Evolutionary conservation across 2,113 vertebrate species (phyloP), one percentile per base, ranked within the genome.

Genomic region (Anseranas semipalmata): DNA sequence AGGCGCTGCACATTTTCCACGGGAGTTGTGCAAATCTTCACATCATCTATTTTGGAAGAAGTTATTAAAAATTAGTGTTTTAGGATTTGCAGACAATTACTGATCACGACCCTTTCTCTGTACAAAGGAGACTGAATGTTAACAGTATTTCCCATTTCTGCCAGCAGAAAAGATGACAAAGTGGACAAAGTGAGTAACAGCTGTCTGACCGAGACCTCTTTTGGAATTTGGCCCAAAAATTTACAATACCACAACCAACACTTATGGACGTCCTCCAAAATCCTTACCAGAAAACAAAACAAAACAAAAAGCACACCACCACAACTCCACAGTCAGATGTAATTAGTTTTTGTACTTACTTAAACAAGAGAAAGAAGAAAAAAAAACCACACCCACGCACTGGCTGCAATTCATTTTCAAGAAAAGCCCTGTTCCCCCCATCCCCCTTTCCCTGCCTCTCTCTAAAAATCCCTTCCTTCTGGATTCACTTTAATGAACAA

Each of bases 401-500:
- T 33, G 91, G 86, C 92, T 96, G 94, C 95, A 97, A 94, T 89
- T 94, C 82, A 55, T 82, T 81, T 97, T 97, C 87, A 86, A 93
- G 95, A 80, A 88, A 87, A 92, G 78, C 58, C 16, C 63, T 14
- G 1, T 43, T 18, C 45, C 50, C 41, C 46, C 76, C 93, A 82
- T 39, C 90, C 77, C 94, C 58, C 53, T 58, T 28, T 68, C 83
- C 66, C 73, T 60, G 45, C 24, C 55, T 73, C 55, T 50, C 66
- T 80, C 75, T 59, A 37, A 50, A 84, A 82, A 88, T 68, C 80
- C 74, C 68, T 96, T 97, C 96, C 97, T 98, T 96, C 97, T 98
- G 97, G 97, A 98, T 98, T 94, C 97, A 85, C 97, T 98, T 97
- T 98, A 98, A 98, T 98, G 98, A 99, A 98, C 96, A 97, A 97